Base-by-base conservation (phyloP, 2,888 invertebrate genomes). In the Sepiola atlantica region DNA sequence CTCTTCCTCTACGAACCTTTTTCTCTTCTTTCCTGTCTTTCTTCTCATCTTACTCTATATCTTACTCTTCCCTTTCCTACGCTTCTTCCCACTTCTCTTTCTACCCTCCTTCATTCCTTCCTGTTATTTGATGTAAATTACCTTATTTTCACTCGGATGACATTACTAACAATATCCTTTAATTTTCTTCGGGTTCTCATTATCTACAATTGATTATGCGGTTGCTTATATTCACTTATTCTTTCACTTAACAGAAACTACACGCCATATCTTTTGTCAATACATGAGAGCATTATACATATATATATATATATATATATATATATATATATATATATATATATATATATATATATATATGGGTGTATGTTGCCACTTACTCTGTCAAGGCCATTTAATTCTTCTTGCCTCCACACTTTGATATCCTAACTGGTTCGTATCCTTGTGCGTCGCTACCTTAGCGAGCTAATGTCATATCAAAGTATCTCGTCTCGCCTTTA, bases 251-350 rank as follows among this genome's bases (percentile, higher is more conserved):
- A 77, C 16, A 77, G 77, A 77, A n/a, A 77, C 32, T 32, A 77
- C 14, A 77, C 4, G 14, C n/a, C 28, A 28, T 77, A 77, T 77
- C 77, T 77, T 61, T 61, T 21, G 10, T 61, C 2, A 10, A 61
- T 61, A 61, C 28, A 61, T 61, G 45, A 61, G 21, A 61, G 21
- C 21, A 24, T 21, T 61, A 61, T 61, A 61, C 21, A 61, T 61
- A 61, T 61, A 61, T 61, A 77, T 77, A 77, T 77, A 77, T 77
- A 77, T 77, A 77, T 77, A 77, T 77, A 77, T 77, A 77, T 77
- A 77, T n/a, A n/a, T 77, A n/a, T 77, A 77, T 32, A n/a, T 77
- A n/a, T 32, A 10, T 61, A 10, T 61, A 10, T 61, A 10, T 61
- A 28, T 61, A 28, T 61, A 28, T 61, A 28, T 61, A 10, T 61